Percentiles rank a stretch among this genome's conserved stretches.
Evolutionary conservation across 1,140 invertebrate species (phyloP).

Genomic region (Lepidurus couesii): DNA sequence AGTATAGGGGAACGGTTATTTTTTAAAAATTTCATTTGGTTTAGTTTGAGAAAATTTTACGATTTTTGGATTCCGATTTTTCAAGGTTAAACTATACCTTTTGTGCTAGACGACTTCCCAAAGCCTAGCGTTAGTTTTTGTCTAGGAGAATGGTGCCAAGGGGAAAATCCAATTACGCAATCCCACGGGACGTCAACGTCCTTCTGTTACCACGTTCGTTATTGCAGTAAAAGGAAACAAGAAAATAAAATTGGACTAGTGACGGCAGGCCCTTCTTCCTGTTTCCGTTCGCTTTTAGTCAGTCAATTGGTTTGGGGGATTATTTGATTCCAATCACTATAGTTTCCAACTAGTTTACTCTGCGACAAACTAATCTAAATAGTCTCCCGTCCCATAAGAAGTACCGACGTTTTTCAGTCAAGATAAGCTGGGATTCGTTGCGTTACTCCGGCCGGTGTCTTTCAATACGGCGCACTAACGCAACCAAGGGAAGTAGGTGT

Average conservation of each 20-base stretch:
- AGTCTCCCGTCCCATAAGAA: no score
- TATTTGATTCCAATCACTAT: not conserved
- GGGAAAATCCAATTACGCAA: not conserved
- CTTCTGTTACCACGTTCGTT: not conserved
- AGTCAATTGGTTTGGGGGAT: not conserved
- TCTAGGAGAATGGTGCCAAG: not conserved
- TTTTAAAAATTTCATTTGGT: no score
- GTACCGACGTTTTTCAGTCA: no score
- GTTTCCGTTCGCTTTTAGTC: not conserved
- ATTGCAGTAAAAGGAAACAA: not conserved
- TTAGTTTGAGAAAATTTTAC: not conserved
- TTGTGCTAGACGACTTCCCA: not conserved
- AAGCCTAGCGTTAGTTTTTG: not conserved
- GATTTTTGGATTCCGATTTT: not conserved
- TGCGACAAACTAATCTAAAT: no score
- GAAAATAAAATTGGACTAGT: not conserved
- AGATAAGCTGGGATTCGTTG: no score
- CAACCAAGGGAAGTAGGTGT: no score
- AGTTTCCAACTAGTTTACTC: no score
- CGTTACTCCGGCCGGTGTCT: no score
- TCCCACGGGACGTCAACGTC: not conserved
- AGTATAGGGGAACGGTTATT: no score
- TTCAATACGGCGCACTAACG: no score
- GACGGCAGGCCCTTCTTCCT: not conserved
- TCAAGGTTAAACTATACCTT: not conserved